These are phyloP conservation scores for Rhagonycha fulva DNA, from an alignment of 2,888 invertebrate genomes.

Conservation along the genomic window DNA sequence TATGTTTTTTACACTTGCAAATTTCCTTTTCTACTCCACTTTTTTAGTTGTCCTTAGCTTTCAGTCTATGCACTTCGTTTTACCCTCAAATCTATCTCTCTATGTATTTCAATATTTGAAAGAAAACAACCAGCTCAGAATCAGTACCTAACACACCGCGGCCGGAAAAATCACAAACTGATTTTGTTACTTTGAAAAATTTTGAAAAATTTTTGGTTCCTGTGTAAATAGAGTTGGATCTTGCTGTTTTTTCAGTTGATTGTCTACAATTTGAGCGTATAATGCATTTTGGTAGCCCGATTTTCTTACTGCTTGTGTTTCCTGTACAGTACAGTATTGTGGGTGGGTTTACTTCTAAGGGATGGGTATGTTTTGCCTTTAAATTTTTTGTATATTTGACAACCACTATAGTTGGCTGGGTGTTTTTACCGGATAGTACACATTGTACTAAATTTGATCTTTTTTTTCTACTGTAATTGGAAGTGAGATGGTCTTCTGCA, in stretches of 20 bases:
- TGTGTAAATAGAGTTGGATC: too few species aligned
- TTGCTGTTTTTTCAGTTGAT: neutral
- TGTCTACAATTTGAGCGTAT: neutral
- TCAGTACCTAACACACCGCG: too few species aligned
- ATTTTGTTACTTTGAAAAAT: too few species aligned
- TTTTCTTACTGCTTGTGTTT: neutral
- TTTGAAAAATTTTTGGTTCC: too few species aligned
- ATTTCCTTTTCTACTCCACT: too few species aligned
- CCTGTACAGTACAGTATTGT: neutral
- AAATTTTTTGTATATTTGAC: constrained; percentile 1
- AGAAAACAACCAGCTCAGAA: too few species aligned
- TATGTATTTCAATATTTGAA: too few species aligned
- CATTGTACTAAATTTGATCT: neutral
- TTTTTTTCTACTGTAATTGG: constrained; percentile 2
- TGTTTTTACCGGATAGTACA: constrained; percentile 11
- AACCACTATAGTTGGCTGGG: constrained; percentile 17
- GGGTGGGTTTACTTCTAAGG: neutral
- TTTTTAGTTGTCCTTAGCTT: too few species aligned
- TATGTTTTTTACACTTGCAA: too few species aligned
- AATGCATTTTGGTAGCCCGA: neutral
- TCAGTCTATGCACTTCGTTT: too few species aligned
- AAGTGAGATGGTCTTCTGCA: constrained; percentile 21
- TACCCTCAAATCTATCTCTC: too few species aligned
- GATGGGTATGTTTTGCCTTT: constrained; percentile 1
- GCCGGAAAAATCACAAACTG: too few species aligned